phyloP scores from a whole-genome alignment of 2,797 vertebrate species.

The Peromyscus aztecus region DNA sequence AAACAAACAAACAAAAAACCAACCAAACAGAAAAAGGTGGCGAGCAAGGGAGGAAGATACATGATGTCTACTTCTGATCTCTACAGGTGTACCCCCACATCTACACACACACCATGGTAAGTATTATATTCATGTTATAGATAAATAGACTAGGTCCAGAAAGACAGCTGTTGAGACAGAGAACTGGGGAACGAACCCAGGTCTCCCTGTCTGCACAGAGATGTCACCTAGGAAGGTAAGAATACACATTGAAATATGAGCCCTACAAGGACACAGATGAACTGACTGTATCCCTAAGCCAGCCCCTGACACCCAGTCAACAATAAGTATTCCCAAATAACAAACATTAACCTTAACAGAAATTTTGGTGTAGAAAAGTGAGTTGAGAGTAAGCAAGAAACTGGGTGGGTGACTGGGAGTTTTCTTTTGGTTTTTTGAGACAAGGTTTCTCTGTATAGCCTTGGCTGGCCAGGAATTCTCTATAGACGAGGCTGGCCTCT shows the following conservation, averaged over 20 bases:
- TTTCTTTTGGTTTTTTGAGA: neutral
- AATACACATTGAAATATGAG: neutral
- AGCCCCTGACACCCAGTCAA: neutral
- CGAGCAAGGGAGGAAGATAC: neutral
- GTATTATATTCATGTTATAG: neutral
- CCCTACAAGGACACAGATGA: accelerated
- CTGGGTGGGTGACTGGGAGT: neutral
- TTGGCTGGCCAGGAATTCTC: neutral
- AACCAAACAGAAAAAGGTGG: neutral
- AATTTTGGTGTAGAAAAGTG: conserved; percentile 1
- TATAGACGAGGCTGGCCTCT: neutral
- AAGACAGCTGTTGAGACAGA: conserved; percentile 37
- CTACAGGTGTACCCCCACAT: neutral
- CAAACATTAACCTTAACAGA: neutral
- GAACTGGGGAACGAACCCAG: conserved; percentile 18
- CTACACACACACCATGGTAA: neutral
- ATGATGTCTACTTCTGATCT: neutral
- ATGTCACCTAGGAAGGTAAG: neutral
- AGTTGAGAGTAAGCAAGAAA: conserved; percentile 26
- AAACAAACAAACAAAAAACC: neutral
- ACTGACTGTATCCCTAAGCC: neutral
- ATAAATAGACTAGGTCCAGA: conserved; percentile 25
- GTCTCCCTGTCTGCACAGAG: neutral
- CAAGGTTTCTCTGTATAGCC: neutral
- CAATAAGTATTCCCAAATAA: neutral